These are phyloP conservation scores for Aptenodytes patagonicus DNA, from an alignment of 2,113 vertebrate genomes.

Conservation along the genomic window DNA sequence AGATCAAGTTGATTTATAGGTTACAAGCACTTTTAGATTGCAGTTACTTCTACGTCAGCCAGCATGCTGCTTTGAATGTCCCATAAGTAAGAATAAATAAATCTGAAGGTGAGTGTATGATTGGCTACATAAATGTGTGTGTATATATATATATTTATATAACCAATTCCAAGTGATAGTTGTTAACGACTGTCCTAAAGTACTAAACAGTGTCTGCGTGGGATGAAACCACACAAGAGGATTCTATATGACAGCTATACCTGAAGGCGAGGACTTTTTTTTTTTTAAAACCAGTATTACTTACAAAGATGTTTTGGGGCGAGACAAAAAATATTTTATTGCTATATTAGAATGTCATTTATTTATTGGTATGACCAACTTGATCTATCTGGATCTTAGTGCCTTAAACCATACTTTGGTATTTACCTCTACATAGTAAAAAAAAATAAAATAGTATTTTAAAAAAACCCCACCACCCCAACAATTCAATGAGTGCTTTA, in stretches of 20 bases:
- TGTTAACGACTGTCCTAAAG: not conserved
- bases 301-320: not conserved
- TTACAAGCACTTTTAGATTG: not conserved
- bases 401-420: not conserved
- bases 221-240: not conserved
- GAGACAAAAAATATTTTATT: not conserved
- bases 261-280: not conserved
- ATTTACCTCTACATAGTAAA: not conserved
- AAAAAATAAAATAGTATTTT: too few relatives aligned
- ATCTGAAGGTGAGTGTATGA: not conserved
- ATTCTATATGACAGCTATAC: not conserved
- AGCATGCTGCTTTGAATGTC: not conserved
- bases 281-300: not conserved
- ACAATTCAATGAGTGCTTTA: not conserved
- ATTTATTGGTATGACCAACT: not conserved
- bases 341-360: not conserved
- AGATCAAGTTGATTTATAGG: not conserved
- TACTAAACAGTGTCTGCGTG: not conserved
- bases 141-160: too few relatives aligned
- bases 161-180: not conserved
- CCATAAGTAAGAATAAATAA: not conserved
- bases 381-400: not conserved
- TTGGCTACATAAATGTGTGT: not conserved
- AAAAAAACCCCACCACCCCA: rapidly evolving
- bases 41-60: not conserved